Evolutionary conservation across 2,113 vertebrate genomes (phyloP).

Genomic region (Coryphaenoides rupestris): DNA sequence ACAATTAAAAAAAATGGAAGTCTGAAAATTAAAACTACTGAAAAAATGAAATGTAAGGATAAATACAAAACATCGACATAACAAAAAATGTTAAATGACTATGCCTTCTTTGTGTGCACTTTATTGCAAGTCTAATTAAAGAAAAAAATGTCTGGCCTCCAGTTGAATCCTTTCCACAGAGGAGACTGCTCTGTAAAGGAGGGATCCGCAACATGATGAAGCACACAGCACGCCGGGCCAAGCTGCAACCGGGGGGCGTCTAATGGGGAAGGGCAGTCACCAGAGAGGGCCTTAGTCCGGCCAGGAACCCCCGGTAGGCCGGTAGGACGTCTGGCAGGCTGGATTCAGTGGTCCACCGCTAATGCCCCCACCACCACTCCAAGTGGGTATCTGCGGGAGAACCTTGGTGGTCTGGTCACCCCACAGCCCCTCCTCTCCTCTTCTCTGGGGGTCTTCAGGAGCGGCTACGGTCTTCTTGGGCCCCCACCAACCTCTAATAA

Average conservation of each 20-base stretch:
- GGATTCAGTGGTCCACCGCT: constrained; percentile 20
- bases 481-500: no score
- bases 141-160: constrained; percentile 18
- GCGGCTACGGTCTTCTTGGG: constrained; percentile 89
- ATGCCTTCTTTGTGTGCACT: constrained; percentile 15
- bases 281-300: constrained; percentile 42
- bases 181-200: constrained; percentile 43
- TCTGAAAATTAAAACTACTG: constrained; percentile 14
- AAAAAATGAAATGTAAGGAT: constrained; percentile 42
- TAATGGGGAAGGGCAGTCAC: constrained; percentile 50
- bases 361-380: not conserved
- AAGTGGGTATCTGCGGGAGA: not conserved
- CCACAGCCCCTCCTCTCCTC: constrained; percentile 21
- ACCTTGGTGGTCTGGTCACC: no score
- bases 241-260: constrained; percentile 57
- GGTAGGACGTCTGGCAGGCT: constrained; percentile 22
- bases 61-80: constrained; percentile 37
- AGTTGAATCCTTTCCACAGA: constrained; percentile 34
- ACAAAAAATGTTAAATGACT: constrained; percentile 40
- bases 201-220: constrained; percentile 43
- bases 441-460: constrained; percentile 74
- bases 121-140: constrained; percentile 32
- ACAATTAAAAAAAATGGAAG: constrained; percentile 35
- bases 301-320: constrained; percentile 27
- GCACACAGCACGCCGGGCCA: constrained; percentile 51